Percentiles rank a stretch among this genome's conserved stretches.
Evolutionary conservation across 2,888 invertebrate species (phyloP).

Genomic region (Xylophagus ater): DNA sequence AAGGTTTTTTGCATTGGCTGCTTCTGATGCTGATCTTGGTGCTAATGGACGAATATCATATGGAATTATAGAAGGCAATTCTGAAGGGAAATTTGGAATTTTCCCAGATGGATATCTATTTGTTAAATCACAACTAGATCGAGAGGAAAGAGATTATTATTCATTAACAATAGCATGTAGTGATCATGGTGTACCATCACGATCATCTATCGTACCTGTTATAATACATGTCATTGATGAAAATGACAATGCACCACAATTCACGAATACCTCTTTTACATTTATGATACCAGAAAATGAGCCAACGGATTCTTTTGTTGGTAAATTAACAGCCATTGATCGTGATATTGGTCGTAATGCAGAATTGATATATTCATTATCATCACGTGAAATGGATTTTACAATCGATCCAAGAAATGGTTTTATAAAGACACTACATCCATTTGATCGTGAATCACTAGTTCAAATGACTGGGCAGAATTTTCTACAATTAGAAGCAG

Average conservation of each 20-base stretch:
- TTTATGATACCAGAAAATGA: slow-evolving; percentile 84
- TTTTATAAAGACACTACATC: slow-evolving; percentile 71
- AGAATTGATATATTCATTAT: slow-evolving; percentile 72
- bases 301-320: slow-evolving; percentile 80
- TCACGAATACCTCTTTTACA: slow-evolving; percentile 80
- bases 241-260: slow-evolving; percentile 91
- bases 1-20: slow-evolving; percentile 79
- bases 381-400: slow-evolving; percentile 67
- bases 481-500: slow-evolving; percentile 72
- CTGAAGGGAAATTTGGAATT: slow-evolving; percentile 77
- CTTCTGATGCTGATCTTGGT: slow-evolving; percentile 79
- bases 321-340: slow-evolving; percentile 82
- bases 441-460: slow-evolving; percentile 81
- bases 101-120: slow-evolving; percentile 92
- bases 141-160: slow-evolving; percentile 86
- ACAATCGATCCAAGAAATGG: slow-evolving; percentile 83
- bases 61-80: slow-evolving; percentile 75
- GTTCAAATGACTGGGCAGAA: slow-evolving; percentile 66
- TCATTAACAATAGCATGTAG: slow-evolving; percentile 73
- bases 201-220: slow-evolving; percentile 78
- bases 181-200: slow-evolving; percentile 66
- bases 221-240: slow-evolving; percentile 91
- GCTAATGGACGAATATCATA: slow-evolving; percentile 70
- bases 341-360: slow-evolving; percentile 84
- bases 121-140: slow-evolving; percentile 73